A percentile compares a stretch with the other conserved stretches of the same genome.
These are phyloP conservation scores for Characodon lateralis DNA, from an alignment of 2,797 vertebrate genomes.

Conservation along the genomic window DNA sequence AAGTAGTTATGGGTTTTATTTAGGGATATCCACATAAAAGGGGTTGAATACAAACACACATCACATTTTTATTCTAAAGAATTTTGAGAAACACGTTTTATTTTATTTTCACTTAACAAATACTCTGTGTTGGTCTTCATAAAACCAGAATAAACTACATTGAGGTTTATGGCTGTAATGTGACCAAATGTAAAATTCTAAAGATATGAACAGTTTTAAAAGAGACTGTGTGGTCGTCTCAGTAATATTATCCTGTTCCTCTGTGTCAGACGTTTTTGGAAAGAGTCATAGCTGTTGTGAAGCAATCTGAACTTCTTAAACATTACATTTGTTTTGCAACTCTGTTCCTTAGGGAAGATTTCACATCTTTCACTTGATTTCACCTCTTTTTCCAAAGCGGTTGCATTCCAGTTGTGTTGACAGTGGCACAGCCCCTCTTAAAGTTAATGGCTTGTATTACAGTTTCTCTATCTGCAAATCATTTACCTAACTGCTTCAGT, in stretches of 20 bases:
- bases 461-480: conserved; percentile 1
- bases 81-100: neutral
- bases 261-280: conserved; percentile 42
- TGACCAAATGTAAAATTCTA: neutral
- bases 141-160: neutral
- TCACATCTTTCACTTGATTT: conserved; percentile 61
- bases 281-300: conserved; percentile 44
- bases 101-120: neutral
- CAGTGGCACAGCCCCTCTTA: conserved; percentile 2
- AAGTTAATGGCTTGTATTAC: conserved; percentile 3
- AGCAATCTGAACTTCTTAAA: conserved; percentile 71
- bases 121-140: neutral
- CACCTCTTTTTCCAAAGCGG: conserved; percentile 25
- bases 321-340: conserved; percentile 73
- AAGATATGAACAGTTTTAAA: neutral
- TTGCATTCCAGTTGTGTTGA: conserved; percentile 16
- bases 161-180: neutral
- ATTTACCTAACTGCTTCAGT: neutral
- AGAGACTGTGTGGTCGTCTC: conserved; percentile 4
- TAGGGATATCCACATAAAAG: neutral
- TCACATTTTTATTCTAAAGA: neutral
- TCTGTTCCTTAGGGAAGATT: conserved; percentile 70
- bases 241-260: conserved; percentile 21
- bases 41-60: neutral
- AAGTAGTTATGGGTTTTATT: neutral